phyloP scores from a whole-genome alignment of 2,888 invertebrate species.

The Pharmacophagus antenor region DNA sequence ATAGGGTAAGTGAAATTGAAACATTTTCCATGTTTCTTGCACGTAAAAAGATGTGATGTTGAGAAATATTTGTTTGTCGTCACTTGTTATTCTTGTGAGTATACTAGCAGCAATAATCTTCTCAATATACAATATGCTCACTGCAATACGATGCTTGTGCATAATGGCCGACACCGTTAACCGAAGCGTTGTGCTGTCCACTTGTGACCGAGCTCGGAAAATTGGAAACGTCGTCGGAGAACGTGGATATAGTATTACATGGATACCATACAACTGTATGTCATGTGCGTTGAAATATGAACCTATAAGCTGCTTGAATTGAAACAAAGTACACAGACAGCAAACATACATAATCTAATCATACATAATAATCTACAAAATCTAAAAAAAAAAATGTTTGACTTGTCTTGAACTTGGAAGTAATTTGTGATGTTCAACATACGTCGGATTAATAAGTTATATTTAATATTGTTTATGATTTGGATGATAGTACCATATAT shows the following conservation, averaged over 20 bases:
- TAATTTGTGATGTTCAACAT: no score
- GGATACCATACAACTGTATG: neutral
- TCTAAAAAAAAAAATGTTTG: no score
- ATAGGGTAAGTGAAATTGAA: no score
- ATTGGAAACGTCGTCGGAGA: constrained; percentile 41
- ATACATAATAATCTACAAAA: neutral
- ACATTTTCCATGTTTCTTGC: no score
- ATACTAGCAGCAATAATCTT: constrained; percentile 2
- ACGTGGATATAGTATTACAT: constrained; percentile 33
- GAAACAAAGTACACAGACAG: neutral
- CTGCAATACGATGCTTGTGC: constrained; percentile 1
- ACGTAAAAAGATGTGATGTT: no score
- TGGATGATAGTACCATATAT: no score
- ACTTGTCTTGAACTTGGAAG: no score
- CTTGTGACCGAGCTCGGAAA: constrained; percentile 36
- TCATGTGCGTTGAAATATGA: neutral
- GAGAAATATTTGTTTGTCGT: neutral
- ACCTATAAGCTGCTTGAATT: neutral
- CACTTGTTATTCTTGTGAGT: neutral
- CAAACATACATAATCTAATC: neutral
- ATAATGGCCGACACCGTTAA: constrained; percentile 32
- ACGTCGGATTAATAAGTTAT: no score
- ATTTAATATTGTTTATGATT: no score
- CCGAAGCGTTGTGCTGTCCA: constrained; percentile 35
- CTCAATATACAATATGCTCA: constrained; percentile 8